Evolutionary conservation across 2,888 invertebrate species (phyloP).

Genomic region (Listrodromus nycthemerus): DNA sequence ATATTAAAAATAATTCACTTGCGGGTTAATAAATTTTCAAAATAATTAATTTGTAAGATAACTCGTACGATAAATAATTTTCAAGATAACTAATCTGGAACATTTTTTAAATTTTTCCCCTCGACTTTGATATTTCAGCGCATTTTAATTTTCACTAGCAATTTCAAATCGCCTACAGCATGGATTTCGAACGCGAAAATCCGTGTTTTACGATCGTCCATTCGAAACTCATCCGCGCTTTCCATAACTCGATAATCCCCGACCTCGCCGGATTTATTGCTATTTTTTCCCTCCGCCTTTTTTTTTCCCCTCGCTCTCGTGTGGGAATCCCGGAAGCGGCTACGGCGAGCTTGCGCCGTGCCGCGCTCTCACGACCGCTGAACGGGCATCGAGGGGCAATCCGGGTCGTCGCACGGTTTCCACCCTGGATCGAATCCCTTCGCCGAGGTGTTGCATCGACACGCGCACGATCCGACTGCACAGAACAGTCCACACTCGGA

Average conservation of each 20-base stretch:
- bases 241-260: constrained; percentile 52
- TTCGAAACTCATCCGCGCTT: not conserved
- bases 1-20: no score
- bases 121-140: not conserved
- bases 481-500: not conserved
- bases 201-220: not conserved
- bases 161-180: not conserved
- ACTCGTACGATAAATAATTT: no score
- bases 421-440: not conserved
- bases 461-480: not conserved
- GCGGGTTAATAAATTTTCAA: no score
- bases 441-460: not conserved
- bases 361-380: not conserved
- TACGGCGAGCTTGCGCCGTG: not conserved
- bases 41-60: no score
- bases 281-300: constrained; percentile 24
- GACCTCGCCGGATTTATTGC: constrained; percentile 53
- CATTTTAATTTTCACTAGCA: not conserved
- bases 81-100: no score
- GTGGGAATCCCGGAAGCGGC: not conserved
- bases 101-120: not conserved
- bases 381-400: not conserved
- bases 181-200: not conserved
- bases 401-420: not conserved
- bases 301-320: not conserved